Evolutionary conservation across 2,888 invertebrate genomes (phyloP).

Genomic region (Cryptocephalus primarius): DNA sequence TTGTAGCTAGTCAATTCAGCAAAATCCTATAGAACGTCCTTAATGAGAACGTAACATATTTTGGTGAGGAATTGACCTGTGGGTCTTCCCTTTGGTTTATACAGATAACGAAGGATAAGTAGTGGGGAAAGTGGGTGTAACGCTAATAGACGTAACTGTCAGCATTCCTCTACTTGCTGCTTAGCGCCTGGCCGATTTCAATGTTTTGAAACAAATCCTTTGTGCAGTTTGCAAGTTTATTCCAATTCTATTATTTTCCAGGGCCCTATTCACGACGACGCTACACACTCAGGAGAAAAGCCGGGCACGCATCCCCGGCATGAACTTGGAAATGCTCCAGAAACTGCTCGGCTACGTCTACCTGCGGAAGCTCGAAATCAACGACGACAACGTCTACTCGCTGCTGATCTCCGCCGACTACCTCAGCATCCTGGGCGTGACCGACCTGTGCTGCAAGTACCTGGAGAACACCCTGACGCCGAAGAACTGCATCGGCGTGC

Average conservation of each 20-base stretch:
- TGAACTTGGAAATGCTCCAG: slow-evolving; percentile 66
- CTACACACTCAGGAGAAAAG: slow-evolving; percentile 56
- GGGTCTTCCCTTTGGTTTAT: no score
- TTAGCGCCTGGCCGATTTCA: no score
- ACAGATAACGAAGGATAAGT: no score
- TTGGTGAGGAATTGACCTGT: no score
- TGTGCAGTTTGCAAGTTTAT: not conserved
- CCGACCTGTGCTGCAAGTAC: slow-evolving; percentile 71
- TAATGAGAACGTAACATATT: no score
- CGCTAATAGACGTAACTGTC: no score
- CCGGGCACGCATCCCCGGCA: slow-evolving; percentile 64
- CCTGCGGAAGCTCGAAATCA: slow-evolving; percentile 64
- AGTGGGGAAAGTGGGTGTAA: no score
- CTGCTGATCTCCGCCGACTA: slow-evolving; percentile 81
- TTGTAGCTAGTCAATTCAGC: no score
- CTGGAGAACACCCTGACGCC: slow-evolving; percentile 57
- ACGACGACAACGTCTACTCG: slow-evolving; percentile 67
- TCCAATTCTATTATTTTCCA: slow-evolving; percentile 26
- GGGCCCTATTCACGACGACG: slow-evolving; percentile 74
- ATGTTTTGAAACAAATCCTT: no score
- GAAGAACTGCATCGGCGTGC: slow-evolving; percentile 74
- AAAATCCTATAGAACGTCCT: no score
- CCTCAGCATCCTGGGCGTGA: slow-evolving; percentile 70
- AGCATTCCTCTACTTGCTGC: no score
- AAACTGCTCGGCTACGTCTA: slow-evolving; percentile 78